phyloP scores from a whole-genome alignment of 2,888 invertebrate species.

The Trimorus sp. region DNA sequence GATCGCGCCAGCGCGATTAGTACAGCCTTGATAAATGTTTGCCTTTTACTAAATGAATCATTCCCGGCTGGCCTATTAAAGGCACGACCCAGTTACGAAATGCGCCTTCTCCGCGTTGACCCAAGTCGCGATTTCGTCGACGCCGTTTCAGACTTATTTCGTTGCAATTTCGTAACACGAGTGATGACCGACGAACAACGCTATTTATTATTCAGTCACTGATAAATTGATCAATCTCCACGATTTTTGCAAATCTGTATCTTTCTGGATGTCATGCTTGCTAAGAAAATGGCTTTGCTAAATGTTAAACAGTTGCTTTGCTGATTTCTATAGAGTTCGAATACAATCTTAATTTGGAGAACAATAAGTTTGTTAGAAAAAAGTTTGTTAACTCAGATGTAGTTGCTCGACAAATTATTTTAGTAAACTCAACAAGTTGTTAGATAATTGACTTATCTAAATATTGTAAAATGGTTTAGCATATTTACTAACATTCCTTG shows the following conservation, averaged over 20 bases:
- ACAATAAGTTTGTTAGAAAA: too few relatives aligned
- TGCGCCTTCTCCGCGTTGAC: slow-evolving; percentile 56
- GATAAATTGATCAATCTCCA: slow-evolving; percentile 15
- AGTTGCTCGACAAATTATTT: too few relatives aligned
- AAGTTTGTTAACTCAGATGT: too few relatives aligned
- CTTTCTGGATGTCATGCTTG: too few relatives aligned
- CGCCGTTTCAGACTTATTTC: neutral
- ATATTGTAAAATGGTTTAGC: too few relatives aligned
- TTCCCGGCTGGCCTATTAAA: slow-evolving; percentile 73
- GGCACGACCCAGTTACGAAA: slow-evolving; percentile 76
- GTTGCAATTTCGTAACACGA: slow-evolving; percentile 25
- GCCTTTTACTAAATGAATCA: slow-evolving; percentile 70
- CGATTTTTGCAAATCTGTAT: neutral
- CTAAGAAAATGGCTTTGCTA: too few relatives aligned
- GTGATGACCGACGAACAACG: neutral
- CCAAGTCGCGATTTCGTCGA: slow-evolving; percentile 26
- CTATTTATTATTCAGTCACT: neutral
- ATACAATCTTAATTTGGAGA: too few relatives aligned
- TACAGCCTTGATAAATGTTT: slow-evolving; percentile 71
- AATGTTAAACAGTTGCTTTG: too few relatives aligned
- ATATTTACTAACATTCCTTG: too few relatives aligned
- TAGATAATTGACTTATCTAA: too few relatives aligned
- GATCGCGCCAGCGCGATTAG: slow-evolving; percentile 47
- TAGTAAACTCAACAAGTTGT: too few relatives aligned
- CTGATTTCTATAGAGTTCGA: too few relatives aligned